A percentile compares a stretch with the other conserved stretches of the same genome.
phyloP scores from a whole-genome alignment of 2,113 vertebrate species.

The Prionailurus bengalensis region DNA sequence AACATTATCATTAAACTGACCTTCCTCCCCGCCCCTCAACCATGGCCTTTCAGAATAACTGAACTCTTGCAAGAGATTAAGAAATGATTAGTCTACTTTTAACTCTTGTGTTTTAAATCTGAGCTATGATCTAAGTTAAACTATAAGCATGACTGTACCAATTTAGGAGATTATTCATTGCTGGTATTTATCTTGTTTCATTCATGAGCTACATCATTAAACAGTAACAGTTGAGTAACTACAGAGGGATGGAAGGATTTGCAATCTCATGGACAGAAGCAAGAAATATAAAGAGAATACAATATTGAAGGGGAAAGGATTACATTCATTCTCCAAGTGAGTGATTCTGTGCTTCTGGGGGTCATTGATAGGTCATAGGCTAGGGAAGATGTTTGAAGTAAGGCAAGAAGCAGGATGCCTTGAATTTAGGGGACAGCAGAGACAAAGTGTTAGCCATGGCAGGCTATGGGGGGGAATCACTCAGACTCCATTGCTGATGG shows the following conservation, averaged over 20 bases:
- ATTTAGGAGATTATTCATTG: neutral
- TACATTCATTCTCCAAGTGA: neutral
- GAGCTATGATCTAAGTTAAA: neutral
- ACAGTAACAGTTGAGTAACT: neutral
- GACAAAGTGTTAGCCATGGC: neutral
- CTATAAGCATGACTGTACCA: neutral
- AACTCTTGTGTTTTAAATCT: neutral
- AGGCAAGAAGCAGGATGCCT: neutral
- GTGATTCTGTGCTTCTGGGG: neutral
- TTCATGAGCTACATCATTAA: neutral
- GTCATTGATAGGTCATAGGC: neutral
- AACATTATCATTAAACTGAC: neutral
- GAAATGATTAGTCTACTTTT: neutral
- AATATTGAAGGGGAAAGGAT: neutral
- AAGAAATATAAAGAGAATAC: neutral
- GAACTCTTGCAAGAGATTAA: neutral
- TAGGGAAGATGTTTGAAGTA: neutral
- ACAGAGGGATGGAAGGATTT: neutral
- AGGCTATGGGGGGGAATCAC: accelerated
- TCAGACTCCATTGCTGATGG: neutral
- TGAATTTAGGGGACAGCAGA: neutral
- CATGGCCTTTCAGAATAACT: neutral
- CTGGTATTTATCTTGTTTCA: neutral
- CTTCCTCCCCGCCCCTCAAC: accelerated
- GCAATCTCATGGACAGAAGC: neutral